These are phyloP conservation scores for Caenorhabditis becei DNA, from an alignment of 2,888 invertebrate genomes.

Conservation along the genomic window DNA sequence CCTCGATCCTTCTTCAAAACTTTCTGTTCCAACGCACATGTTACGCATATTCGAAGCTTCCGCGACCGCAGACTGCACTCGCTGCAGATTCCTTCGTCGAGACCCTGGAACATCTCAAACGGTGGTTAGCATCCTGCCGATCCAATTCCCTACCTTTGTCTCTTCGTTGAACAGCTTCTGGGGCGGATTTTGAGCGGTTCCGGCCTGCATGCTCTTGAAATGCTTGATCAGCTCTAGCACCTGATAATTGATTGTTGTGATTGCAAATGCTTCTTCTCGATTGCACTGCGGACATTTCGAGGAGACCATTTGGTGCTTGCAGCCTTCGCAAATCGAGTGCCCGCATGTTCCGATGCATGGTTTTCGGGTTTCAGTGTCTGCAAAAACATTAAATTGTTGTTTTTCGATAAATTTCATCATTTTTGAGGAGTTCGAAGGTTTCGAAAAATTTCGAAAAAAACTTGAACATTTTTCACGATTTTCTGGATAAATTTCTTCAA, in stretches of 20 bases:
- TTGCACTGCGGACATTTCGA: constrained; percentile 62
- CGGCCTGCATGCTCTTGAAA: constrained; percentile 35
- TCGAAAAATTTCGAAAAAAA: not conserved
- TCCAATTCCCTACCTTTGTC: not conserved
- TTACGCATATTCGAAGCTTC: constrained; percentile 42
- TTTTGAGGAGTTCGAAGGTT: not conserved
- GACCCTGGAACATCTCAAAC: constrained; percentile 12
- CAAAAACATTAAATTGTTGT: constrained; percentile 5
- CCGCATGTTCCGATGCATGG: constrained; percentile 62
- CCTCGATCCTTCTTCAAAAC: constrained; percentile 18
- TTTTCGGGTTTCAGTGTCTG: constrained; percentile 41
- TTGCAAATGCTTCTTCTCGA: constrained; percentile 59
- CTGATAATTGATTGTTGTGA: constrained; percentile 59
- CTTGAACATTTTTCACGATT: not conserved
- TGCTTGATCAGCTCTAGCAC: constrained; percentile 52
- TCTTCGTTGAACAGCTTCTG: not conserved
- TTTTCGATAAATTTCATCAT: not conserved
- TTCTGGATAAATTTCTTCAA: no score
- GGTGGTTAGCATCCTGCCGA: not conserved
- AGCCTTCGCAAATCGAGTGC: constrained; percentile 55
- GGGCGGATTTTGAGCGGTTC: no score
- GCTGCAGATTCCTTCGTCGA: constrained; percentile 40
- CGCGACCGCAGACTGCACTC: constrained; percentile 33
- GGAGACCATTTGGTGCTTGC: constrained; percentile 53
- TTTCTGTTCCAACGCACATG: constrained; percentile 10